phyloP scores from a whole-genome alignment of 53 echinoderm and acorn worm genomes.

The Apostichopus leukothele region DNA sequence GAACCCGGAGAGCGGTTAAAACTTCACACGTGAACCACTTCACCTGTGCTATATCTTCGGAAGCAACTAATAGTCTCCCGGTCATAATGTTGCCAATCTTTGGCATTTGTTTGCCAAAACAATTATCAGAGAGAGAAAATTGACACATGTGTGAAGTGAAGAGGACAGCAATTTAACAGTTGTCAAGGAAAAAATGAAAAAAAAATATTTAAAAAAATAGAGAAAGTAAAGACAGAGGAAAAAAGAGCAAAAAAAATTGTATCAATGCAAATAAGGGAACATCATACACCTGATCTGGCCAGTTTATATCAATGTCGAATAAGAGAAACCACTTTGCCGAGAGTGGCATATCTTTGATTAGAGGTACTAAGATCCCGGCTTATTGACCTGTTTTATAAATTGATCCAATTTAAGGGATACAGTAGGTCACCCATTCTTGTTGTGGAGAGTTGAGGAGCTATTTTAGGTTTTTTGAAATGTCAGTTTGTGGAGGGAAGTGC shows the following conservation, averaged over 20 bases:
- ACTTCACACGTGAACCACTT: too few species aligned
- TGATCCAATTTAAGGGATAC: slow-evolving; percentile 40
- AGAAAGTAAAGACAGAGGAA: too few species aligned
- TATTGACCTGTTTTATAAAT: slow-evolving; percentile 35
- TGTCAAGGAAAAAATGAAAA: too few species aligned
- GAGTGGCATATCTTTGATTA: slow-evolving; percentile 28
- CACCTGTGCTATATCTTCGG: too few species aligned
- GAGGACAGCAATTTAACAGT: neutral
- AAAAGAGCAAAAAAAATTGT: slow-evolving; percentile 4
- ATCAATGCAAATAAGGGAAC: neutral
- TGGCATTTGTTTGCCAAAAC: slow-evolving; percentile 13
- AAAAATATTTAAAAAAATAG: too few species aligned
- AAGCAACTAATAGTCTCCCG: neutral
- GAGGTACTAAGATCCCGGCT: slow-evolving; percentile 15
- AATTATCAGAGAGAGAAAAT: slow-evolving; percentile 35
- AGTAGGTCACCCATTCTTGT: neutral
- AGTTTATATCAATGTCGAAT: neutral
- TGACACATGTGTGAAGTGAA: slow-evolving; percentile 35
- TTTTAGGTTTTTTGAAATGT: too few species aligned
- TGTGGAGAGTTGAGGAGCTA: too few species aligned
- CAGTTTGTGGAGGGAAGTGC: too few species aligned
- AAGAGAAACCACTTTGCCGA: slow-evolving; percentile 26
- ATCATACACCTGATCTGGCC: slow-evolving; percentile 9
- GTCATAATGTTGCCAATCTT: neutral
- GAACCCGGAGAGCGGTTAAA: too few species aligned